Evolutionary conservation across 2,113 vertebrate species (phyloP), one percentile per base, ranked within the genome.

Genomic region (Numida meleagris): DNA sequence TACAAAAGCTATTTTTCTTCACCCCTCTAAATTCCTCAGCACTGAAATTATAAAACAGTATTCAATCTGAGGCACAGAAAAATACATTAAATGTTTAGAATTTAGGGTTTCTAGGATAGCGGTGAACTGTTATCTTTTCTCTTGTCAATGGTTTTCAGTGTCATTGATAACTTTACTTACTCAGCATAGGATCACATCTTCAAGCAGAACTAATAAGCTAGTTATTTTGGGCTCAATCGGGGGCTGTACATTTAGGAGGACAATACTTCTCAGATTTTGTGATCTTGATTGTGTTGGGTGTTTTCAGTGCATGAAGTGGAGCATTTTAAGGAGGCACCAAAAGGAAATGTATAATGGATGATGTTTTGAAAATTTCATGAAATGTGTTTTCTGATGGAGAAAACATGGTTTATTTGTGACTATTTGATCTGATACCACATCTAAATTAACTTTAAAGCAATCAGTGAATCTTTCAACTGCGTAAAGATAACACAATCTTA

Each of bases 291-390:
- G 68, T 90, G 42, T 46, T 51, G n/a, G 18, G 12, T 76, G 24
- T 43, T 94, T 85, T 67, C 67, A 57, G 36, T 84, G 14, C 63
- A 46, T 93, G 45, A 93, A 88, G 63, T 36, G 17, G 9, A 74
- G 2, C 25, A 61, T 75, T 93, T 93, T 70, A 86, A 78, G 61
- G 23, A 94, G 34, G 24, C 10, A 92, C 6, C 27, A 59, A 88
- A 96, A 92, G 23, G 19, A 88, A 84, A 90, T 94, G 17, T 82
- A 93, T 93, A 92, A 93, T 90, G 65, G 86, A 93, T 61, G 43
- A 61, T 81, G n/a, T 31, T 43, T 53, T 96, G 46, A 94, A 95
- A 92, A 74, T 91, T 91, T 95, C 50, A 94, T 93, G 20, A 70
- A 80, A 90, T 89, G 19, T 70, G 38, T 73, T 91, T 94, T 94